Evolutionary conservation across 2,797 vertebrate species (phyloP).

Genomic region (Acanthornis magna): DNA sequence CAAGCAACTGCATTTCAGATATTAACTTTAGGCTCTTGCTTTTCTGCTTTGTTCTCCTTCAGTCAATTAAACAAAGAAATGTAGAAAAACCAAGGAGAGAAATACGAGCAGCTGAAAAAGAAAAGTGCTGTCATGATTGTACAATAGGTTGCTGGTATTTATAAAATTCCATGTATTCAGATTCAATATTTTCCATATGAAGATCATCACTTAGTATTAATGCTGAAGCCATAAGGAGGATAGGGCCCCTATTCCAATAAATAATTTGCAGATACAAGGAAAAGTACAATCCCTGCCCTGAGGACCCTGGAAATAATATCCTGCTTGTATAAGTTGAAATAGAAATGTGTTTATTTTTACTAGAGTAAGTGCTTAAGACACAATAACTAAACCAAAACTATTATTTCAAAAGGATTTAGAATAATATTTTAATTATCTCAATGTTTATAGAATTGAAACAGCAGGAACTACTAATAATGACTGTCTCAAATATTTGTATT

Average conservation of each 20-base stretch:
- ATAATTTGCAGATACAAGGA: slow-evolving; percentile 39
- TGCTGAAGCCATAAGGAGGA: background rate
- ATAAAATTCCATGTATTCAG: background rate
- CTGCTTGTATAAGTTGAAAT: slow-evolving; percentile 27
- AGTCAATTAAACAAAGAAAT: background rate
- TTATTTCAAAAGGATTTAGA: slow-evolving; percentile 46
- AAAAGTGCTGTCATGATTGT: background rate
- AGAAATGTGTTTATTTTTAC: slow-evolving; percentile 57
- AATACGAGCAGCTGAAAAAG: background rate
- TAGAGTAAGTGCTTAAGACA: slow-evolving; percentile 20
- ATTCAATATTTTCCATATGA: slow-evolving; percentile 44
- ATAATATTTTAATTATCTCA: slow-evolving; percentile 32
- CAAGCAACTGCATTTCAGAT: background rate
- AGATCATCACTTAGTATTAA: slow-evolving; percentile 36
- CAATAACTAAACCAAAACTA: slow-evolving; percentile 38
- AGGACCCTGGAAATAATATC: slow-evolving; percentile 54
- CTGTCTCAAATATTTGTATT: background rate
- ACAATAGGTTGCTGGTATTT: slow-evolving; percentile 1
- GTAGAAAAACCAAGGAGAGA: background rate
- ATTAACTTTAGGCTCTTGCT: background rate
- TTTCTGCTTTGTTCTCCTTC: background rate
- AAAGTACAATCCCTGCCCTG: slow-evolving; percentile 37
- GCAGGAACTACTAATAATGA: background rate
- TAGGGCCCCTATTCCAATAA: slow-evolving; percentile 24
- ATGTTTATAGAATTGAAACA: slow-evolving; percentile 33